These are phyloP conservation scores for Dynastes grantii DNA, from an alignment of 2,888 invertebrate species.

Conservation along the genomic window DNA sequence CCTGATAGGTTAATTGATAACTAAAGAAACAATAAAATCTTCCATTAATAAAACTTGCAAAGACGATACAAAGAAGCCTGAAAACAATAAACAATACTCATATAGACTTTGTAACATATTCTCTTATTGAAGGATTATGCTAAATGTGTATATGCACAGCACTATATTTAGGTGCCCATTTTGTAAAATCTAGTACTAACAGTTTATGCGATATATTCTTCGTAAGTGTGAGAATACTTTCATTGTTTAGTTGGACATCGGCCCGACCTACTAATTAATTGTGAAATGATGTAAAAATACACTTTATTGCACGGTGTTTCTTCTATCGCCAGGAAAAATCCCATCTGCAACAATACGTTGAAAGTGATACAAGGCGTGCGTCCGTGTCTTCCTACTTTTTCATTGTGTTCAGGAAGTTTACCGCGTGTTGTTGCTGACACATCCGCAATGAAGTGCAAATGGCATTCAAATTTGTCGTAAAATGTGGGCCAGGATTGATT, in stretches of 20 bases:
- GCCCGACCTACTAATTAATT: constrained; percentile 25
- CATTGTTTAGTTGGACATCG: constrained; percentile 4
- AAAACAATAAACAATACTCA: constrained; percentile 18
- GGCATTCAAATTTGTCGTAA: not conserved
- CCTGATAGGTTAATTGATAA: no score
- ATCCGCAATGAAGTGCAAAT: constrained; percentile 19
- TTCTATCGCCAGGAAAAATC: constrained; percentile 13
- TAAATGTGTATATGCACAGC: not conserved
- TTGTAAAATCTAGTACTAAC: not conserved
- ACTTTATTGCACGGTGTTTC: not conserved
- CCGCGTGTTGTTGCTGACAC: constrained; percentile 16
- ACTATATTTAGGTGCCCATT: not conserved
- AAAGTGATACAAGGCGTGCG: constrained; percentile 21
- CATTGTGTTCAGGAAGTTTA: constrained; percentile 34
- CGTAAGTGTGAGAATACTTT: not conserved
- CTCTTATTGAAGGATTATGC: no score
- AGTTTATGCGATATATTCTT: not conserved
- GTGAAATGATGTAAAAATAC: constrained; percentile 13
- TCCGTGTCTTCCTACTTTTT: constrained; percentile 26
- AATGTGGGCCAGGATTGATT: constrained; percentile 19
- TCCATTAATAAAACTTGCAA: not conserved
- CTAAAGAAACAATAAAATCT: no score
- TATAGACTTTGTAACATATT: no score
- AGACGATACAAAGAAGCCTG: not conserved
- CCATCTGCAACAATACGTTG: constrained; percentile 26